Evolutionary conservation across 2,888 invertebrate species (phyloP).

Genomic region (Magallana nippona): DNA sequence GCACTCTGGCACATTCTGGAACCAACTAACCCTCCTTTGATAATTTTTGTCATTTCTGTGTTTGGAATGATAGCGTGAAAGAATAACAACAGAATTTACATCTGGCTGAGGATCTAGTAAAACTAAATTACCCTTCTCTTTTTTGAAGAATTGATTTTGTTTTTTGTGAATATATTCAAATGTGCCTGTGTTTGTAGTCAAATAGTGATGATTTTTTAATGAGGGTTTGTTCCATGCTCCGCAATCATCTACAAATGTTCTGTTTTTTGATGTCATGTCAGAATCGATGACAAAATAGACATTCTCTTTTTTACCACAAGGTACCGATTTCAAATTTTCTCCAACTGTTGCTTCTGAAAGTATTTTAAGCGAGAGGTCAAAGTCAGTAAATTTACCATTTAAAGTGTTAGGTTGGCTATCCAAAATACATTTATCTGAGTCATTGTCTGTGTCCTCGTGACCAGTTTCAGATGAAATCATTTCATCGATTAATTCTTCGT

Average conservation of each 20-base stretch:
- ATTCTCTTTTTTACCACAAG: slow-evolving; percentile 37
- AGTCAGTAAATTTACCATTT: too few species aligned
- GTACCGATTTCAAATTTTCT: neutral
- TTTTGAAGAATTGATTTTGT: slow-evolving; percentile 16
- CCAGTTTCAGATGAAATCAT: too few species aligned
- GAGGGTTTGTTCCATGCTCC: slow-evolving; percentile 1
- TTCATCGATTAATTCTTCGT: too few species aligned
- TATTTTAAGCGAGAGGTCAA: too few species aligned
- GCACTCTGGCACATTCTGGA: slow-evolving; percentile 44
- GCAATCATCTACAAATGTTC: slow-evolving; percentile 38
- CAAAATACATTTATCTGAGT: too few species aligned
- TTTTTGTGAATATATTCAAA: slow-evolving; percentile 39
- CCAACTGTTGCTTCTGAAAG: neutral
- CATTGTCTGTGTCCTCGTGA: too few species aligned
- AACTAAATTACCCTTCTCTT: neutral
- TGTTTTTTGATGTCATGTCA: neutral
- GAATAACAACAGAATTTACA: slow-evolving; percentile 9
- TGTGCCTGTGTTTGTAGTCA: neutral
- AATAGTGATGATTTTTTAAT: slow-evolving; percentile 38
- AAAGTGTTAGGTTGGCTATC: too few species aligned
- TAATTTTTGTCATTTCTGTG: slow-evolving; percentile 31
- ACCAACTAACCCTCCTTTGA: slow-evolving; percentile 45
- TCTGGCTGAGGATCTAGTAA: too few species aligned
- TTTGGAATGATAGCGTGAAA: slow-evolving; percentile 45
- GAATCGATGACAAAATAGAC: slow-evolving; percentile 31